Percentiles rank a stretch among this genome's conserved stretches.
Conservation (phyloP, 2,113 vertebrate species). For the Prolemur simus region DNA sequence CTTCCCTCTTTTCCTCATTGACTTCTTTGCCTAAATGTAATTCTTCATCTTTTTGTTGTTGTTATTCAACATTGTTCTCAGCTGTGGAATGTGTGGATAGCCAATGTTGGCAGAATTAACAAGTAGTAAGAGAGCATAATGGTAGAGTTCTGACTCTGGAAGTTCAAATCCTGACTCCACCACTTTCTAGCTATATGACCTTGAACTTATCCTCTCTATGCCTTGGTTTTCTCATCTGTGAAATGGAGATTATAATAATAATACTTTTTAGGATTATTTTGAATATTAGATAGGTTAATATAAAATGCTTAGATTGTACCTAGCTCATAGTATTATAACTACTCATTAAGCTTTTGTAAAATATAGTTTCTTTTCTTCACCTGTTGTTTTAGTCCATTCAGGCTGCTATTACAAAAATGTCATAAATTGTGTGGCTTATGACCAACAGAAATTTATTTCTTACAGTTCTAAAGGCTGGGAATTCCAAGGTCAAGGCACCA, state of each 20-base stretch:
- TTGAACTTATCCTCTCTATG: background rate
- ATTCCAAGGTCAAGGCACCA: background rate
- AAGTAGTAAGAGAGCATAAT: background rate
- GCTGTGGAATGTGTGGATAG: background rate
- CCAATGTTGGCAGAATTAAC: background rate
- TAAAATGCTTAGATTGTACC: background rate
- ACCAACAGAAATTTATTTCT: background rate
- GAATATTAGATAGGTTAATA: background rate
- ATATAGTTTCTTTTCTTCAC: background rate
- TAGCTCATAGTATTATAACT: background rate
- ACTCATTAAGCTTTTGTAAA: background rate
- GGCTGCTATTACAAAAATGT: background rate
- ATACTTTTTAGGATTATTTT: background rate
- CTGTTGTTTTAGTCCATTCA: background rate
- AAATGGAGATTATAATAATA: background rate
- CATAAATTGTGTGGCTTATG: background rate
- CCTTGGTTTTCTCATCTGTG: background rate
- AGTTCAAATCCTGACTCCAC: background rate
- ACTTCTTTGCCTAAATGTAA: background rate
- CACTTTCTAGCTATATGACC: background rate
- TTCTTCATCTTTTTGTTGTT: background rate
- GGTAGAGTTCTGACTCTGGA: background rate
- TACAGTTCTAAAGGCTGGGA: background rate
- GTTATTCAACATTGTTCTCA: background rate
- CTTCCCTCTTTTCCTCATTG: background rate